Evolutionary conservation across 2,888 invertebrate species (phyloP), one percentile per base, ranked within the genome.

Genomic region (Cephus nigrinus): DNA sequence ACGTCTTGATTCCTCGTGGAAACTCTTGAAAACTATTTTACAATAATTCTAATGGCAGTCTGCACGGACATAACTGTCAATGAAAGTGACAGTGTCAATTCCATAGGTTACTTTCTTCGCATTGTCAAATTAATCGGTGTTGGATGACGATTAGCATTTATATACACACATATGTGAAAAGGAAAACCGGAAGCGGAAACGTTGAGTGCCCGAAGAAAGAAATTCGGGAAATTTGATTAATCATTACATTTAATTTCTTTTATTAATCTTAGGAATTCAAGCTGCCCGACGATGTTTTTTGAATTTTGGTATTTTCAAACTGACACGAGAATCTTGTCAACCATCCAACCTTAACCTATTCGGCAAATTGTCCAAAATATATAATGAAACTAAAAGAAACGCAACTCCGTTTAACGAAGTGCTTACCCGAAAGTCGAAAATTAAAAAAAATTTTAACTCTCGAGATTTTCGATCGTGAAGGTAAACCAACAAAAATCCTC

Each of bases 1-100:
- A 55, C 4, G 40, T 55, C 40, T 55, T 9, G 40, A 55, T 23
- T 23, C 40, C 23, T 55, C 2, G 40, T 55, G 40, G 40, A 55
- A 55, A 55, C 5, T 15, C 23, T 55, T 5, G 23, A 55, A 23
- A 23, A 55, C 40, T 23, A 55, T 9, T 55, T 55, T 55, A 55
- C 78, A 78, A 55, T 68, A n/a, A 35, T 78, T 76, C 82, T 86
- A 86, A 82, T 86, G 86, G 86, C 86, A 86, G 86, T 86, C 80
- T 81, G 81, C 81, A 75, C 80, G 78, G 84, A 86, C 81, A 79
- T 85, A 81, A 82, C 80, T 77, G 77, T 82, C 82, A 81, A 76
- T 76, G 68, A 69, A 55, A 73, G 75, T 81, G 81, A 79, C 84
- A 79, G 76, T 79, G 82, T 79, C 79, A 55, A 84, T 84, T 83